Evolutionary conservation across 2,797 vertebrate genomes (phyloP).

Genomic region (Poeciliopsis infans): DNA sequence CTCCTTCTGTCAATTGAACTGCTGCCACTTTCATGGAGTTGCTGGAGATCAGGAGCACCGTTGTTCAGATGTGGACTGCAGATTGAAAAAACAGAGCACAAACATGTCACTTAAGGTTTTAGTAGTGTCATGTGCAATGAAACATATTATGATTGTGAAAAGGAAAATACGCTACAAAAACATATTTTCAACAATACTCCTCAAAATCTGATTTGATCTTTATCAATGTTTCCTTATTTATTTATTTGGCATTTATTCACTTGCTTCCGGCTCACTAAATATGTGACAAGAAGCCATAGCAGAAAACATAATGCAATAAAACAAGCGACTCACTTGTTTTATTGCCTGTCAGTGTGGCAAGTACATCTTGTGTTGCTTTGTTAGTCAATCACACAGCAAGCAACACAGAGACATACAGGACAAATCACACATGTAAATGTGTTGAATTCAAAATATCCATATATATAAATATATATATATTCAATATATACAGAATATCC

Average conservation of each 20-base stretch:
- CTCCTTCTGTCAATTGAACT: conserved; percentile 25
- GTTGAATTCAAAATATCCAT: no score
- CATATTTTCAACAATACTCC: not conserved
- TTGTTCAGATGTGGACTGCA: conserved; percentile 43
- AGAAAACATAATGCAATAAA: not conserved
- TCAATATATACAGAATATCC: no score
- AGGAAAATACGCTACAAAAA: not conserved
- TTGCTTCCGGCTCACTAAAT: not conserved
- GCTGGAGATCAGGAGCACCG: conserved; percentile 47
- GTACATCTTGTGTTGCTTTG: not conserved
- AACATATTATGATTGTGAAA: not conserved
- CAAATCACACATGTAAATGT: not conserved
- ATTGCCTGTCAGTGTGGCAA: not conserved
- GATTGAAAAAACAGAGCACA: conserved; percentile 5
- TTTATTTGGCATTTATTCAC: not conserved
- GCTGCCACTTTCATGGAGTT: conserved; percentile 32
- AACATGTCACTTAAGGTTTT: not conserved
- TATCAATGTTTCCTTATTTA: no score
- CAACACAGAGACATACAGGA: not conserved
- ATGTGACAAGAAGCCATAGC: not conserved
- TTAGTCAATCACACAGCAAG: not conserved
- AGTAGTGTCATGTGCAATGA: not conserved
- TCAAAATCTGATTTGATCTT: not conserved
- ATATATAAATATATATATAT: no score
- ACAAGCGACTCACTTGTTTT: not conserved